phyloP scores from a whole-genome alignment of 2,797 vertebrate species.

The Dipus sagitta region DNA sequence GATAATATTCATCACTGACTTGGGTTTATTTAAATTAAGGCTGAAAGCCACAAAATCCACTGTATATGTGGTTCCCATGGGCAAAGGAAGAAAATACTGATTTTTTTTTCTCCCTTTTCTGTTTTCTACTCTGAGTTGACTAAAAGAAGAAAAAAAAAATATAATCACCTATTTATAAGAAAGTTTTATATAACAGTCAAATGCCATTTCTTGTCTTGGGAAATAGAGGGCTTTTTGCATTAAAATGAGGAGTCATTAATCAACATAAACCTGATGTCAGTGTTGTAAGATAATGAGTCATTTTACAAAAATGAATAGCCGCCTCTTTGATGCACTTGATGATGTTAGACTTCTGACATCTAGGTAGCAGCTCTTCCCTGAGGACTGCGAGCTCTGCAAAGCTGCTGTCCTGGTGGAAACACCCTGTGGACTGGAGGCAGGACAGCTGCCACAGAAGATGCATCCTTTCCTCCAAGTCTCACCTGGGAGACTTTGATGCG shows the following conservation, averaged over 20 bases:
- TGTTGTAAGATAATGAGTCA: conserved; percentile 24
- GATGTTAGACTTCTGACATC: background rate
- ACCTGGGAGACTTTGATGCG: no score
- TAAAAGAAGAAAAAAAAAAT: conserved; percentile 69
- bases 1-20: conserved; percentile 67
- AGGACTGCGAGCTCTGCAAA: background rate
- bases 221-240: background rate
- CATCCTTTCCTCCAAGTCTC: background rate
- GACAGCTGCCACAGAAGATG: background rate
- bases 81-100: conserved; percentile 34
- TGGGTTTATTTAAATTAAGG: conserved; percentile 19
- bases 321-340: background rate
- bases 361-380: background rate
- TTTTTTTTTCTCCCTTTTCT: conserved; percentile 26
- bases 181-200: conserved; percentile 63
- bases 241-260: conserved; percentile 19
- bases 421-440: background rate
- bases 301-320: conserved; percentile 27
- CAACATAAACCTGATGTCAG: background rate
- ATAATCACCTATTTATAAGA: conserved; percentile 45
- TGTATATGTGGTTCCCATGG: background rate
- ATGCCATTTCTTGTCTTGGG: conserved; percentile 27
- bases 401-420: background rate
- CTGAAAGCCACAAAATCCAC: background rate
- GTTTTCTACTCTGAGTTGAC: background rate